Evolutionary conservation across 2,888 invertebrate genomes (phyloP).

Genomic region (Cantharis rustica): DNA sequence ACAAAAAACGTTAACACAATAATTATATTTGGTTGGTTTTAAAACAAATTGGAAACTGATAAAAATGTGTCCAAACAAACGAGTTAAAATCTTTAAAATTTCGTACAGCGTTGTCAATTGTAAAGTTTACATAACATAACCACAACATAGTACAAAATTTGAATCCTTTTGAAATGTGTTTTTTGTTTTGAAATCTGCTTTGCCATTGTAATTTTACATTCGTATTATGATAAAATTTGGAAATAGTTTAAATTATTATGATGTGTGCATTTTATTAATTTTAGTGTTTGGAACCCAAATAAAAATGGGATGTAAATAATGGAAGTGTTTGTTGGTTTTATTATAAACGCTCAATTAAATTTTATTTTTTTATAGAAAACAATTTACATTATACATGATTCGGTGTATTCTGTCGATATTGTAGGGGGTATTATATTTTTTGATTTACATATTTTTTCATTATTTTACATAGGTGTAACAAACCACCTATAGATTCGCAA

Average conservation of each 20-base stretch:
- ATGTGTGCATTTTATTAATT: neutral
- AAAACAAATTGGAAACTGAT: no score
- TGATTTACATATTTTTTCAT: no score
- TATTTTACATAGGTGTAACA: no score
- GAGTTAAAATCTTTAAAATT: neutral
- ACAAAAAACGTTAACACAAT: neutral
- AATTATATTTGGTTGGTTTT: neutral
- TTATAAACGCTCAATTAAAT: neutral
- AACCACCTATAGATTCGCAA: no score
- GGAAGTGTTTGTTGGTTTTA: neutral
- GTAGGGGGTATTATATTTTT: slow-evolving; percentile 79
- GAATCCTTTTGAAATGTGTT: neutral
- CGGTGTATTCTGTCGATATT: slow-evolving; percentile 67
- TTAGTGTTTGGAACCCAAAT: neutral
- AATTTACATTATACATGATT: slow-evolving; percentile 65
- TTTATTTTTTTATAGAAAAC: slow-evolving; percentile 58
- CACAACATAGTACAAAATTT: neutral
- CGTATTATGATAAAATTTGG: neutral
- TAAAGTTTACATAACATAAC: neutral
- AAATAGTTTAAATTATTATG: neutral
- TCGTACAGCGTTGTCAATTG: neutral
- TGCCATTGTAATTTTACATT: neutral
- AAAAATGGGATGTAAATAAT: neutral
- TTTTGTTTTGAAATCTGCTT: neutral
- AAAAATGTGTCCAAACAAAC: neutral